These are phyloP conservation scores for Brachionus rotundiformis DNA, from an alignment of 1,140 invertebrate genomes.

Conservation along the genomic window DNA sequence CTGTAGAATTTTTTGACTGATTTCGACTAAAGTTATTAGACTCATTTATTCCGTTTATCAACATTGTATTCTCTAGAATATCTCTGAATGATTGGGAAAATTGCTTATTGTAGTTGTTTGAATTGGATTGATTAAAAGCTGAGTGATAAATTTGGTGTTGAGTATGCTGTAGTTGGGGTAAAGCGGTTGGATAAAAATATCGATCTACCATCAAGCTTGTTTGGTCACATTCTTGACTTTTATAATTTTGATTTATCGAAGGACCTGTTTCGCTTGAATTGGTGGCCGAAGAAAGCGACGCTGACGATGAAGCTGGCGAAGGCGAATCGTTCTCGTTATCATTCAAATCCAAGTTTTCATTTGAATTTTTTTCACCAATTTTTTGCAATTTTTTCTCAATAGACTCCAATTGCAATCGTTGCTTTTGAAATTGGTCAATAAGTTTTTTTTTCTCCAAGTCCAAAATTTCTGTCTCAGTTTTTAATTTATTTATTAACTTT, in stretches of 20 bases:
- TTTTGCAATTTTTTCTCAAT: slow-evolving; percentile 44
- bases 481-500: background rate
- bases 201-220: background rate
- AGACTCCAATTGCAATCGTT: slow-evolving; percentile 2
- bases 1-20: background rate
- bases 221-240: background rate
- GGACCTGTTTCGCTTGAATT: slow-evolving; percentile 25
- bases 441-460: slow-evolving; percentile 28
- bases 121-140: background rate
- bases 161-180: background rate
- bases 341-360: slow-evolving; percentile 22
- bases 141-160: slow-evolving; percentile 9
- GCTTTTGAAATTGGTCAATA: slow-evolving; percentile 36
- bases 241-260: background rate
- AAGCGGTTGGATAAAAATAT: background rate
- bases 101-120: slow-evolving; percentile 32
- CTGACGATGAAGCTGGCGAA: slow-evolving; percentile 16
- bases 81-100: slow-evolving; percentile 41
- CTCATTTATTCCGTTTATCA: slow-evolving; percentile 43
- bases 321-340: background rate
- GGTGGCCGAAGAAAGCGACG: slow-evolving; percentile 27
- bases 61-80: slow-evolving; percentile 40
- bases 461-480: slow-evolving; percentile 22
- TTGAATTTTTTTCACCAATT: background rate
- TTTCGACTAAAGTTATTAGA: background rate